Base-by-base conservation (phyloP, 2,797 vertebrate species). In the Lagodon rhomboides region DNA sequence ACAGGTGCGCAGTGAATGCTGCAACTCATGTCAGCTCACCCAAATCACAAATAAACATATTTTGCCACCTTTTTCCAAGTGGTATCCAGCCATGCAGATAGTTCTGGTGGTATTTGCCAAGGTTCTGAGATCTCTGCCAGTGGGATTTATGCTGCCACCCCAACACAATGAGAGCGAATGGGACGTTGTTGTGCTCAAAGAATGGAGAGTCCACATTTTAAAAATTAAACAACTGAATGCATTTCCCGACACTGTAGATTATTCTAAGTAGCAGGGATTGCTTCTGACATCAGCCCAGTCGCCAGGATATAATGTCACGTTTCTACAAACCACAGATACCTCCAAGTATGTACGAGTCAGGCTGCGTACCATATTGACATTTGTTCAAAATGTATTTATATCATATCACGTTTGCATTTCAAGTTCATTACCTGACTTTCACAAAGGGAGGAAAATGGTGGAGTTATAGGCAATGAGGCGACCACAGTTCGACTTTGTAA, bases 1-100 rank as follows among this genome's bases (percentile, higher is more conserved):
- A 69, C 74, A 85, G 80, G 80, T 84, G 68, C 59, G 72, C 58
- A 56, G 58, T 62, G 43, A 68, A 74, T 70, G 75, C 44, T 65
- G 55, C 44, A 73, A 69, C 73, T 77, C 61, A 64, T 77, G 75
- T 73, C 62, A 79, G 4, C 70, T 86, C 62, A 72, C 46, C 72
- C 30, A 17, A 43, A 78, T 68, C 49, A 51, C 55, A 83, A 87
- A 80, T 72, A 72, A 78, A 73, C 47, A 62, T 43, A 58, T 76
- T 79, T 80, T 11, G n/a, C 58, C 23, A 54, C 27, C 9, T 72
- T 76, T 82, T 56, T 61, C 62, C 61, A 55, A 76, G 23, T 44
- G 30, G 15, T 38, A 55, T 71, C 13, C 41, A 56, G 23, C 58
- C 47, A 51, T 58, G 73, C 50, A 78, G 54, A 71, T 49, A 76